These are phyloP conservation scores for Drosophila sordidapex DNA, from an alignment of 2,888 invertebrate species.

Conservation along the genomic window DNA sequence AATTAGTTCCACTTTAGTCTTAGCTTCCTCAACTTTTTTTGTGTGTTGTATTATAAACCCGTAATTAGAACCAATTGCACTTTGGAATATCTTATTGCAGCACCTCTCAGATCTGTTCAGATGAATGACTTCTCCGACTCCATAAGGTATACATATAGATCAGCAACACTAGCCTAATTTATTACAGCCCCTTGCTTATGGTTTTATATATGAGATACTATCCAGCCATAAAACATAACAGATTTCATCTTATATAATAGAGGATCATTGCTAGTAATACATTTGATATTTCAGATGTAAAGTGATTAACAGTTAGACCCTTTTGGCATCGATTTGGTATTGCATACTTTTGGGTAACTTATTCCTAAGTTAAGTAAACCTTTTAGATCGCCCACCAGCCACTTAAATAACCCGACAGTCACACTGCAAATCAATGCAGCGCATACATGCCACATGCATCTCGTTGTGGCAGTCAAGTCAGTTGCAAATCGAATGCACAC, in stretches of 20 bases:
- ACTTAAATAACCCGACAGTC: conserved; percentile 8
- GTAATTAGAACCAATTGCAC: background rate
- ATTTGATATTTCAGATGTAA: background rate
- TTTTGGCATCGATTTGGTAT: background rate
- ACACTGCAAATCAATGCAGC: conserved; percentile 35
- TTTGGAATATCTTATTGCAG: background rate
- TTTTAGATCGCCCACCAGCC: too few species aligned
- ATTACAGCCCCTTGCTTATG: background rate
- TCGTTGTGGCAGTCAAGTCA: conserved; percentile 21
- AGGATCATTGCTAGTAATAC: background rate
- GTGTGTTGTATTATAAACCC: background rate
- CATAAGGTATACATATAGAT: background rate
- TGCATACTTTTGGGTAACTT: conserved; percentile 40
- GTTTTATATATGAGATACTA: background rate
- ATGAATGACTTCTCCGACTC: background rate
- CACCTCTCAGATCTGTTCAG: background rate
- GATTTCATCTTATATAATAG: background rate
- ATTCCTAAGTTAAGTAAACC: background rate
- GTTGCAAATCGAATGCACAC: conserved; percentile 32
- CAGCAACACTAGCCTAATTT: background rate
- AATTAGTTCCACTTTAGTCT: conserved; percentile 37
- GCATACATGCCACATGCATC: background rate
- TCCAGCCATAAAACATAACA: background rate
- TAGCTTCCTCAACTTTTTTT: background rate
- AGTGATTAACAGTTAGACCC: background rate